A percentile compares a stretch with the other conserved stretches of the same genome.
These are phyloP conservation scores for Fragum sueziense DNA, from an alignment of 2,888 invertebrate genomes.

Conservation along the genomic window DNA sequence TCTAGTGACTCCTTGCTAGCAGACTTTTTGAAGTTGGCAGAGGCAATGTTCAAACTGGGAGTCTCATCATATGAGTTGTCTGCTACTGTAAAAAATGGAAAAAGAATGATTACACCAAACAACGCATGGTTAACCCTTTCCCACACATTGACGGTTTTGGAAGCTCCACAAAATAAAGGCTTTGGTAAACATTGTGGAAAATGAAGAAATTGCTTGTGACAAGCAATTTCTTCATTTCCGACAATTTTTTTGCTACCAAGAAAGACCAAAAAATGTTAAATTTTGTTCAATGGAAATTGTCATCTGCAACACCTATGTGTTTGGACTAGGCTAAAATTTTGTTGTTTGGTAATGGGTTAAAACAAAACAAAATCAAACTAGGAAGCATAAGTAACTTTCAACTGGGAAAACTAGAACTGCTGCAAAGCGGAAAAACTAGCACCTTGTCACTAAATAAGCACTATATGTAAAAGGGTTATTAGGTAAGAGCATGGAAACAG, in stretches of 20 bases:
- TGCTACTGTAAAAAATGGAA: not conserved
- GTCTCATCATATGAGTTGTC: not conserved
- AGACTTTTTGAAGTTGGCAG: slow-evolving; percentile 18
- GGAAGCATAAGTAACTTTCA: too few species aligned
- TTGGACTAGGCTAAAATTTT: too few species aligned
- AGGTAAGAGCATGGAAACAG: too few species aligned
- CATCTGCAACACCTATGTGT: too few species aligned
- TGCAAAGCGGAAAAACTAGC: too few species aligned
- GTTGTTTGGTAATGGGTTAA: too few species aligned
- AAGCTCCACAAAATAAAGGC: not conserved
- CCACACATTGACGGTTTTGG: not conserved
- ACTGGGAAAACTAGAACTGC: too few species aligned
- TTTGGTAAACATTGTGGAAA: not conserved
- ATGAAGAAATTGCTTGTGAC: not conserved
- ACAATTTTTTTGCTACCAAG: not conserved
- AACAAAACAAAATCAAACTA: not conserved
- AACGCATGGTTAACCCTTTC: not conserved
- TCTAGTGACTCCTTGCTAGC: slow-evolving; percentile 65
- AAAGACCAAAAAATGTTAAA: too few species aligned
- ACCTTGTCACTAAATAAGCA: too few species aligned
- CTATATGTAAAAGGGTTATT: too few species aligned
- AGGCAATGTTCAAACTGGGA: not conserved
- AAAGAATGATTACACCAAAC: too few species aligned
- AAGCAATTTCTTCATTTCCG: slow-evolving; percentile 1
- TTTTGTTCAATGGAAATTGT: too few species aligned